A percentile compares a stretch with the other conserved stretches of the same genome.
These are phyloP conservation scores for Scaptomyza hsui DNA, from an alignment of 1,140 invertebrate genomes.

Conservation along the genomic window DNA sequence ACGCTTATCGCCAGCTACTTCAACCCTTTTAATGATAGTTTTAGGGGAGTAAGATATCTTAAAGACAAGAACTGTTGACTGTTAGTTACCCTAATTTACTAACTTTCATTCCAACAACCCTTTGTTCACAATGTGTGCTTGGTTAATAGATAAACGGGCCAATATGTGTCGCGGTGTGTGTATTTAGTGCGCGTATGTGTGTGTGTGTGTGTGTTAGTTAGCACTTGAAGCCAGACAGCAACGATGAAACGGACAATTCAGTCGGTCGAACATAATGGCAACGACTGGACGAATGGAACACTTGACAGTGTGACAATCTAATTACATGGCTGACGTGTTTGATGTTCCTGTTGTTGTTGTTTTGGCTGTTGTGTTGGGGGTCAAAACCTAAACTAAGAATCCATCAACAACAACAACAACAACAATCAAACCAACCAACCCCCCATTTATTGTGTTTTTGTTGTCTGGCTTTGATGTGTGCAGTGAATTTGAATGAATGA, in stretches of 20 bases:
- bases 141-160: slow-evolving; percentile 26
- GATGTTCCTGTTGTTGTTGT: neutral
- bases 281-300: slow-evolving; percentile 43
- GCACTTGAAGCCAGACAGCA: slow-evolving; percentile 19
- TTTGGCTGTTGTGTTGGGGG: slow-evolving; percentile 1
- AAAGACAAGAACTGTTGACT: too few relatives aligned
- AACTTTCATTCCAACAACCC: slow-evolving; percentile 1
- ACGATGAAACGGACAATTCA: slow-evolving; percentile 45
- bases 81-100: neutral
- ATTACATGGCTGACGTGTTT: slow-evolving; percentile 75
- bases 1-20: too few relatives aligned
- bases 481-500: slow-evolving; percentile 68
- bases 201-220: neutral
- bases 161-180: neutral
- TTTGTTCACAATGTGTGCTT: neutral
- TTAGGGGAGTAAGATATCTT: too few relatives aligned
- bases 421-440: neutral
- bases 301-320: slow-evolving; percentile 79
- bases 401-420: neutral
- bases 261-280: slow-evolving; percentile 56
- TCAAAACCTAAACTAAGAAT: slow-evolving; percentile 11
- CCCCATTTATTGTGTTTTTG: slow-evolving; percentile 25
- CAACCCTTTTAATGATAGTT: too few relatives aligned
- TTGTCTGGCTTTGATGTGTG: slow-evolving; percentile 66
- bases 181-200: neutral